These are phyloP conservation scores for Panzeria rudis DNA, from an alignment of 2,888 invertebrate species.

Conservation along the genomic window DNA sequence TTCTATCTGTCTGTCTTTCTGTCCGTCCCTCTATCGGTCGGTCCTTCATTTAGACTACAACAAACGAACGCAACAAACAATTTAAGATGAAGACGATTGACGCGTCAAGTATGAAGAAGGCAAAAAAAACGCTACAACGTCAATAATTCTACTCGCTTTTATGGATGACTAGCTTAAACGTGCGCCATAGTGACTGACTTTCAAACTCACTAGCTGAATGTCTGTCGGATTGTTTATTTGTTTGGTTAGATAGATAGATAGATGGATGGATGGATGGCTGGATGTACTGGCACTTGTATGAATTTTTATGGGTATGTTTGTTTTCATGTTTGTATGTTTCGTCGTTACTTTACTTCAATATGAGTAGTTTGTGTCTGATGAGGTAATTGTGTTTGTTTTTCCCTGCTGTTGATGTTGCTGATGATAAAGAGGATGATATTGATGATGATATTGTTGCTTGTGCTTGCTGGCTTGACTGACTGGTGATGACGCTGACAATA, in stretches of 20 bases:
- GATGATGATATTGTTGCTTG: constrained; percentile 53
- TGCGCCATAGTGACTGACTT: constrained; percentile 10
- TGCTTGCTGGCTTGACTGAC: constrained; percentile 30
- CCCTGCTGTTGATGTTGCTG: constrained; percentile 37
- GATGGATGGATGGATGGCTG: not conserved
- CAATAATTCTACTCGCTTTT: constrained; percentile 44
- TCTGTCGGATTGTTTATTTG: constrained; percentile 16
- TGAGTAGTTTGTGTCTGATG: constrained; percentile 45
- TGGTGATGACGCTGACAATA: constrained; percentile 61
- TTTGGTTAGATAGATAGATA: constrained; percentile 9
- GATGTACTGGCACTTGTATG: not conserved
- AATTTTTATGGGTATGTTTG: constrained; percentile 23
- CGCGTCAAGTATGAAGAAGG: constrained; percentile 45
- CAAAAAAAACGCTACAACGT: constrained; percentile 14
- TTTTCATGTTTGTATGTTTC: constrained; percentile 37
- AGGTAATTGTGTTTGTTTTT: constrained; percentile 47
- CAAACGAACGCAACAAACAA: constrained; percentile 34
- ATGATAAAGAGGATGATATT: constrained; percentile 30
- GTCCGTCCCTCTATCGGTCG: not conserved
- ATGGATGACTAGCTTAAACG: constrained; percentile 50
- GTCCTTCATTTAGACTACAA: not conserved
- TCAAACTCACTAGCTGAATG: constrained; percentile 30
- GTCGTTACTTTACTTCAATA: constrained; percentile 27
- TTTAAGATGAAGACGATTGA: constrained; percentile 49
- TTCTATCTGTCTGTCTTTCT: not conserved